A percentile compares a stretch with the other conserved stretches of the same genome.
Conservation (phyloP, 2,797 vertebrate genomes). For the Micromesistius poutassou region DNA sequence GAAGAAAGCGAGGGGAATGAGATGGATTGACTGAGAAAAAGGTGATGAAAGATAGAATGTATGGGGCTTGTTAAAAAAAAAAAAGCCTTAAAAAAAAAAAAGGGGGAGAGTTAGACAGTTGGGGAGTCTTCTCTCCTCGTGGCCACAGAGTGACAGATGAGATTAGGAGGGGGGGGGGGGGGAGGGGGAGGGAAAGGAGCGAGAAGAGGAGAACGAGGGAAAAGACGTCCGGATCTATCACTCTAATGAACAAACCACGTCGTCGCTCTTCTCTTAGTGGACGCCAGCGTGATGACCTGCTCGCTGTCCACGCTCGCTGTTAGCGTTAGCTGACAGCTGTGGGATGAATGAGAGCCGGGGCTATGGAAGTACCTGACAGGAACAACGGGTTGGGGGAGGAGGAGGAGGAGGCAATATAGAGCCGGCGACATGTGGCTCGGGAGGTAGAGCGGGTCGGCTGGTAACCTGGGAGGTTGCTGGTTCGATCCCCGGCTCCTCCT, state of each 20-base stretch:
- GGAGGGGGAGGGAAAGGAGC: conserved; percentile 25
- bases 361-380: not conserved
- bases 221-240: conserved; percentile 56
- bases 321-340: conserved; percentile 44
- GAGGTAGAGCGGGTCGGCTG: too few species aligned
- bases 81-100: not conserved
- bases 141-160: conserved; percentile 48
- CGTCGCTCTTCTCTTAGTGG: conserved; percentile 64
- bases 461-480: too few species aligned
- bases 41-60: not conserved
- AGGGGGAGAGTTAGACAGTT: not conserved
- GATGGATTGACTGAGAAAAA: conserved; percentile 1
- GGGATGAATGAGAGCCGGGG: not conserved
- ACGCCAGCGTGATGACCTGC: conserved; percentile 54
- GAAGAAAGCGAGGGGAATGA: conserved; percentile 14
- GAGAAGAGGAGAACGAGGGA: conserved; percentile 18
- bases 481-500: too few species aligned
- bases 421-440: conserved; percentile 9
- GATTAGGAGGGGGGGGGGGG: conserved; percentile 22
- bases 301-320: conserved; percentile 43
- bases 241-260: conserved; percentile 61
- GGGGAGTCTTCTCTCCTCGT: conserved; percentile 4
- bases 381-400: conserved; percentile 28
- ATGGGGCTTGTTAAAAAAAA: not conserved
- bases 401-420: conserved; percentile 33